Percentiles rank a stretch among this genome's conserved stretches.
phyloP scores from a whole-genome alignment of 1,140 invertebrate species.

The Planococcus citri region DNA sequence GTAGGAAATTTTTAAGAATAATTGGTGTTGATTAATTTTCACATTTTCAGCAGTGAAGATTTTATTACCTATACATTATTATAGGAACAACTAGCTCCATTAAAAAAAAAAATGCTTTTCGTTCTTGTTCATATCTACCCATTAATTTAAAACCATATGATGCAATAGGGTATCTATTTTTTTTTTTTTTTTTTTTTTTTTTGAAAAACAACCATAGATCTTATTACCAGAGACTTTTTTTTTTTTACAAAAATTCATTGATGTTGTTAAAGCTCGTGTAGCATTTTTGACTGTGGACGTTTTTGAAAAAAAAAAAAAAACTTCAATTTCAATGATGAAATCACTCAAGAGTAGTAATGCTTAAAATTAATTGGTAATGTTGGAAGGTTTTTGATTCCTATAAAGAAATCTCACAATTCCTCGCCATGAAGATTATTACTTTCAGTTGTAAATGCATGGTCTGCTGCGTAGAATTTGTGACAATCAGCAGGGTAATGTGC shows the following conservation, averaged over 20 bases:
- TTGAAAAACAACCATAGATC: too few relatives aligned
- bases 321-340: too few relatives aligned
- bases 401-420: slow-evolving; percentile 42
- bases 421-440: slow-evolving; percentile 43
- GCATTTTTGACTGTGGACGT: too few relatives aligned
- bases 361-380: not conserved
- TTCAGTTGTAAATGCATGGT: slow-evolving; percentile 64
- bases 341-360: not conserved
- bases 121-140: not conserved
- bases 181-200: too few relatives aligned
- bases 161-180: too few relatives aligned
- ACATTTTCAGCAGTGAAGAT: not conserved
- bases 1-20: not conserved
- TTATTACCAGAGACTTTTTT: too few relatives aligned
- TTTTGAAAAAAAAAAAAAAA: too few relatives aligned
- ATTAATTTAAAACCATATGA: too few relatives aligned
- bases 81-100: not conserved
- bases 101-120: not conserved
- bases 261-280: too few relatives aligned
- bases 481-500: slow-evolving; percentile 56
- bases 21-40: not conserved
- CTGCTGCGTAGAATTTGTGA: slow-evolving; percentile 60
- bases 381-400: not conserved
- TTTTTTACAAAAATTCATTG: too few relatives aligned
- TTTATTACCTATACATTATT: not conserved